phyloP scores from a whole-genome alignment of 2,797 vertebrate genomes.

The Micropoecilia bifurca region DNA sequence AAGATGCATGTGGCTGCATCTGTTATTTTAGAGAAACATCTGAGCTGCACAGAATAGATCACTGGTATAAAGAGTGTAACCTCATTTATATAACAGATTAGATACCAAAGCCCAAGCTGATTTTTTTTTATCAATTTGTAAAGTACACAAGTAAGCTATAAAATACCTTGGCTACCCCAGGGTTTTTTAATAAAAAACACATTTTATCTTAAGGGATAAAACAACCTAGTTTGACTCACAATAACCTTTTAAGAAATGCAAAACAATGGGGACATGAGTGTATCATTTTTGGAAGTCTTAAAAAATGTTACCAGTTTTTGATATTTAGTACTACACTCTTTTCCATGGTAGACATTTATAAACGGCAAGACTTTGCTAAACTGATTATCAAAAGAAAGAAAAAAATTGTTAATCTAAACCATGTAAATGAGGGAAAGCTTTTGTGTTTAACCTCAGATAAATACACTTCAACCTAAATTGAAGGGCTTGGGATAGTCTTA shows the following conservation, averaged over 20 bases:
- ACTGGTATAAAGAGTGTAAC: neutral
- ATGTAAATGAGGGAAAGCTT: neutral
- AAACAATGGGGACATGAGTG: neutral
- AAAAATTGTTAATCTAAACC: neutral
- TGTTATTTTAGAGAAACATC: neutral
- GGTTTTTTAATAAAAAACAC: neutral
- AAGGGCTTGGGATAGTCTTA: neutral
- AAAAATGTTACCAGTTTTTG: neutral
- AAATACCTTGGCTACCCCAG: too few species aligned
- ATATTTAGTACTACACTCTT: neutral
- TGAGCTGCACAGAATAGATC: neutral
- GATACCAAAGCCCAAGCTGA: neutral
- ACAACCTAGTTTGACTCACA: neutral
- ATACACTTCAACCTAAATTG: neutral
- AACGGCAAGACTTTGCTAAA: neutral
- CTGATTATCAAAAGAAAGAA: neutral
- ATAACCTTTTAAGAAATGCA: neutral
- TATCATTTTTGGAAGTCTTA: neutral
- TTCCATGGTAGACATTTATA: neutral
- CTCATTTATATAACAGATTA: neutral
- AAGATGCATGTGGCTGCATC: neutral
- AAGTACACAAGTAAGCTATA: too few species aligned
- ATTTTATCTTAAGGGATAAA: neutral
- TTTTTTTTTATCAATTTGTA: neutral
- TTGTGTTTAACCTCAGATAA: neutral